These are phyloP conservation scores for Cebidichthys violaceus DNA, from an alignment of 2,113 vertebrate genomes.

Conservation along the genomic window DNA sequence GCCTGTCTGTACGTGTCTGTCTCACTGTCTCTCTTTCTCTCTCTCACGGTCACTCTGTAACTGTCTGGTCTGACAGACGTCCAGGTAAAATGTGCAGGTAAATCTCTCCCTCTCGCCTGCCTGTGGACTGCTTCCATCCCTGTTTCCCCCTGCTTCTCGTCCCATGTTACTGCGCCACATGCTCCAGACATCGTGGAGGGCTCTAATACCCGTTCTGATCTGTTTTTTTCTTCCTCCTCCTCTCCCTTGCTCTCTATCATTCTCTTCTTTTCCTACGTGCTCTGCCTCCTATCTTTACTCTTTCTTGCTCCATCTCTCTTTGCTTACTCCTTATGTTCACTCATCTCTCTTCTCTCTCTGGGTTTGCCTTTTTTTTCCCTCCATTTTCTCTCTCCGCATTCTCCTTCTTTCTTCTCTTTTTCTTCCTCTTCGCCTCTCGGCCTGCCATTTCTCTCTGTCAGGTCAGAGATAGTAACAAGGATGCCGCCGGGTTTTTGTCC, in stretches of 20 bases:
- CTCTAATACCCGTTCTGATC: constrained; percentile 71
- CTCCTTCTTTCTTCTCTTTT: neutral
- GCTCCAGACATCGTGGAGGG: constrained; percentile 40
- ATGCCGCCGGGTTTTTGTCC: constrained; percentile 91
- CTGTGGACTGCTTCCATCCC: constrained; percentile 86
- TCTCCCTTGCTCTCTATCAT: constrained; percentile 20
- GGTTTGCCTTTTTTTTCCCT: constrained; percentile 4
- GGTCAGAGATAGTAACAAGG: constrained; percentile 95
- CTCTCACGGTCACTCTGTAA: constrained; percentile 85
- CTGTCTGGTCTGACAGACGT: constrained; percentile 88
- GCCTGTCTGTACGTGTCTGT: constrained; percentile 85
- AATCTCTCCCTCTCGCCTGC: constrained; percentile 87
- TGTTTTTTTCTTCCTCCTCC: constrained; percentile 50
- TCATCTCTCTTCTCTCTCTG: constrained; percentile 12
- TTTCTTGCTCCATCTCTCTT: constrained; percentile 5
- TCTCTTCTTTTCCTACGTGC: neutral
- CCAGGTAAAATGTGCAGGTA: constrained; percentile 88
- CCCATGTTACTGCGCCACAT: constrained; percentile 77
- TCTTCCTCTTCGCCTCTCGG: constrained; percentile 16
- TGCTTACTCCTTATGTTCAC: neutral
- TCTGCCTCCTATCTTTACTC: neutral
- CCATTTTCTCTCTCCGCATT: neutral
- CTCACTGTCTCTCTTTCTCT: constrained; percentile 88
- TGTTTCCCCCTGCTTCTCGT: constrained; percentile 75
- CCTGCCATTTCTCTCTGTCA: constrained; percentile 60